A percentile compares a stretch with the other conserved stretches of the same genome.
Evolutionary conservation across 2,797 vertebrate species (phyloP).

Genomic region (Sebastes nivosus): DNA sequence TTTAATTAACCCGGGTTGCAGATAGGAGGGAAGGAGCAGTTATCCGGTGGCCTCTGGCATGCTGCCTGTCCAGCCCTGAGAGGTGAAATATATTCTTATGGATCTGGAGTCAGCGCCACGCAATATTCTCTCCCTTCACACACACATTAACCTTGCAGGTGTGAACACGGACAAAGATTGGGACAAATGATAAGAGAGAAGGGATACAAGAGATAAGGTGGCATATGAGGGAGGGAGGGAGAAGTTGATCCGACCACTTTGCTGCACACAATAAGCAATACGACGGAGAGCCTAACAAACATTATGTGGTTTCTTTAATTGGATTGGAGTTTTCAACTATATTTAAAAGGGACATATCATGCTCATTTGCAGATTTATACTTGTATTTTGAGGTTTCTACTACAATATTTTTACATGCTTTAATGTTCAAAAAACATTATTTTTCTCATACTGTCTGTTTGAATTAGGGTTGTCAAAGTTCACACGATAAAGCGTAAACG

Average conservation of each 20-base stretch:
- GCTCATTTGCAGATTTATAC: no score
- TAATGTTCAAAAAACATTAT: no score
- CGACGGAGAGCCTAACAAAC: not conserved
- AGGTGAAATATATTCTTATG: slow-evolving; percentile 77
- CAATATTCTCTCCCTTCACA: slow-evolving; percentile 59
- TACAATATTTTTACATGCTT: no score
- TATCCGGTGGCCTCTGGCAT: slow-evolving; percentile 73
- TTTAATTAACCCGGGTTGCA: slow-evolving; percentile 79
- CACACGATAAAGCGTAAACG: no score
- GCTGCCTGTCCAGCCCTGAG: slow-evolving; percentile 59
- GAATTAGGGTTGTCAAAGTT: no score
- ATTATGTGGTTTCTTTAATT: not conserved
- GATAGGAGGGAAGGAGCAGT: slow-evolving; percentile 60
- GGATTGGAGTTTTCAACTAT: not conserved
- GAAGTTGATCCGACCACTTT: not conserved
- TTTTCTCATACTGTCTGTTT: no score
- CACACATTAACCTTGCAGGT: slow-evolving; percentile 76
- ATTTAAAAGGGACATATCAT: not conserved
- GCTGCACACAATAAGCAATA: slow-evolving; percentile 20
- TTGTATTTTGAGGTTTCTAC: no score
- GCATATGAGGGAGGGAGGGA: not conserved
- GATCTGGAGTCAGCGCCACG: slow-evolving; percentile 65
- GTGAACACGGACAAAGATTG: slow-evolving; percentile 56
- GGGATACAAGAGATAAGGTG: slow-evolving; percentile 22
- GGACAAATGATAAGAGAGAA: slow-evolving; percentile 33